Percentiles rank a stretch among this genome's conserved stretches.
Conservation (phyloP, 1,140 invertebrate genomes). For the Globodera rostochiensis region DNA sequence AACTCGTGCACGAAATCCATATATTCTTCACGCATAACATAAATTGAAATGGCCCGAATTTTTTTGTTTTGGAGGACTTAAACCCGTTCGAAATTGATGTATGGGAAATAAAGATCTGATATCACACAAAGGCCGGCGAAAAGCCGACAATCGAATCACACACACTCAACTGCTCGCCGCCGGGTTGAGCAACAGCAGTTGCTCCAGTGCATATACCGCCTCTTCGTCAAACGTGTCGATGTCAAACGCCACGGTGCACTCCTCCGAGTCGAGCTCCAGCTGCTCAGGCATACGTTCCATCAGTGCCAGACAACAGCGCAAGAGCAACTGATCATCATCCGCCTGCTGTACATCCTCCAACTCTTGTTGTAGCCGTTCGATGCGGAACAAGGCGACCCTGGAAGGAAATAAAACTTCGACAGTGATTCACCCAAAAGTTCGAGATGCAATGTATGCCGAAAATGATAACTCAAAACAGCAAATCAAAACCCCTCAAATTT, state of each 20-base stretch:
- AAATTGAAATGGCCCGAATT: no score
- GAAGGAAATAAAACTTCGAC: neutral
- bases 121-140: no score
- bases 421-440: no score
- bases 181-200: neutral
- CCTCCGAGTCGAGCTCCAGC: neutral
- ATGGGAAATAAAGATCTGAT: no score
- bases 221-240: neutral
- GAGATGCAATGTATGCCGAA: no score
- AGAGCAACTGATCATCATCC: neutral
- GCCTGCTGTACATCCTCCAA: neutral
- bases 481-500: no score
- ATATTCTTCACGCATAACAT: no score
- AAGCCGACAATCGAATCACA: no score
- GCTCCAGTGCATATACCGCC: neutral
- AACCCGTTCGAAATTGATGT: no score
- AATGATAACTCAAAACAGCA: no score
- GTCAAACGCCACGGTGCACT: neutral
- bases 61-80: no score
- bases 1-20: no score
- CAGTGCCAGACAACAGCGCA: neutral
- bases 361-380: neutral
- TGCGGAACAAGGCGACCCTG: neutral
- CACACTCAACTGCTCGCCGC: neutral
- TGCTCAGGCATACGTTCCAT: neutral